These are phyloP conservation scores for Drosophila tripunctata DNA, from an alignment of 2,888 invertebrate species.

Conservation along the genomic window DNA sequence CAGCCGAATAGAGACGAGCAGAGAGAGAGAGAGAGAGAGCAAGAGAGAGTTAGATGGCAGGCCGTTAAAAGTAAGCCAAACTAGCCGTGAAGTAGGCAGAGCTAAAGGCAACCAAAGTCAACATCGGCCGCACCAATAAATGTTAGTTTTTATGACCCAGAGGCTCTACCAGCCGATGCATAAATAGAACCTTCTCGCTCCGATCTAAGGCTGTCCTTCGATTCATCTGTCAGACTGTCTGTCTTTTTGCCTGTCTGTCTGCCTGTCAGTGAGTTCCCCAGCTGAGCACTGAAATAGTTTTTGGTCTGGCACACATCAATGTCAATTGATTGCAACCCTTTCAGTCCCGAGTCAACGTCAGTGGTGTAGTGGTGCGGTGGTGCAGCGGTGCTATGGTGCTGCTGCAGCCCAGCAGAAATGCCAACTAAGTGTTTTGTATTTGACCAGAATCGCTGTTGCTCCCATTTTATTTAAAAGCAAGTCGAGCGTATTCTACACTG, in stretches of 20 bases:
- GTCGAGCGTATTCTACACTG: constrained; percentile 34
- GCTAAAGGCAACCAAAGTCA: constrained; percentile 46
- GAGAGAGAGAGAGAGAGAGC: constrained; percentile 1
- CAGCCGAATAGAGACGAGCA: not conserved
- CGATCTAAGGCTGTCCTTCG: not conserved
- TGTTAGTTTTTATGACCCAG: constrained; percentile 71
- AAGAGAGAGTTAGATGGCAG: constrained; percentile 19
- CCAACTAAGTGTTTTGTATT: constrained; percentile 70
- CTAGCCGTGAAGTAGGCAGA: constrained; percentile 67
- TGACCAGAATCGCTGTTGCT: constrained; percentile 49
- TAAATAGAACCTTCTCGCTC: constrained; percentile 15
- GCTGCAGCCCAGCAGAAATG: constrained; percentile 7
- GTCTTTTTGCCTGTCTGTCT: constrained; percentile 1
- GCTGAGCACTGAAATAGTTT: constrained; percentile 72
- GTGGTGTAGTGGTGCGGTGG: not conserved
- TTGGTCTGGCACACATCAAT: constrained; percentile 80
- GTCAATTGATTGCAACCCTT: constrained; percentile 81
- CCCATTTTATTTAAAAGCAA: constrained; percentile 45
- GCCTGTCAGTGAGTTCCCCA: constrained; percentile 21
- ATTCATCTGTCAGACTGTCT: not conserved
- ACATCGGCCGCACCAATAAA: constrained; percentile 62
- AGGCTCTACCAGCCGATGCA: constrained; percentile 23
- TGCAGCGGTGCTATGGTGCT: not conserved
- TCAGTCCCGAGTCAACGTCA: constrained; percentile 21
- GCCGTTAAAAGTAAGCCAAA: constrained; percentile 71